phyloP scores from a whole-genome alignment of 2,113 vertebrate genomes.

The Melanerpes aurifrons region DNA sequence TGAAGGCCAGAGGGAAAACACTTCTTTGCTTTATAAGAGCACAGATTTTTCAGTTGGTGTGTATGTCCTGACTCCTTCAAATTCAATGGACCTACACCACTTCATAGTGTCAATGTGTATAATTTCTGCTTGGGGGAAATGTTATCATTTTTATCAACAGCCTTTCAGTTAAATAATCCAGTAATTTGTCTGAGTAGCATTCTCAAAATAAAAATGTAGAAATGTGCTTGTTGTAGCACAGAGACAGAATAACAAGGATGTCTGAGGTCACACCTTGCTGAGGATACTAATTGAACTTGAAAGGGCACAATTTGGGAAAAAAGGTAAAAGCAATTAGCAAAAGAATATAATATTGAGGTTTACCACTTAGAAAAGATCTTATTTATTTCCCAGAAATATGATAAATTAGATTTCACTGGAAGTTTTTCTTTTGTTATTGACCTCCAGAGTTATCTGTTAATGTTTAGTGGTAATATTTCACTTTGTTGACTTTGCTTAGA shows the following conservation, averaged over 20 bases:
- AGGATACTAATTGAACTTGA: slow-evolving; percentile 1
- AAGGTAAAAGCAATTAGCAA: not conserved
- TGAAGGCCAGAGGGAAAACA: not conserved
- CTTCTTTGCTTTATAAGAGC: not conserved
- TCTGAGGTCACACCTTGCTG: slow-evolving; percentile 18
- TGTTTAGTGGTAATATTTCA: not conserved
- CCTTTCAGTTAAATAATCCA: not conserved
- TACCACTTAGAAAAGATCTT: not conserved
- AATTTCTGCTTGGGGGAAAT: not conserved
- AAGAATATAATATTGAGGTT: not conserved
- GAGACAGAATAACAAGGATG: not conserved
- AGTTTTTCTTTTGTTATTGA: not conserved
- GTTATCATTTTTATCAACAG: not conserved
- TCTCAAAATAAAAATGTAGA: not conserved
- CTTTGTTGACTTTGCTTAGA: not conserved
- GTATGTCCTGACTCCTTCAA: not conserved
- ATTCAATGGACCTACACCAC: not conserved
- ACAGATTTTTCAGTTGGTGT: not conserved
- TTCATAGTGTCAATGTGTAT: not conserved
- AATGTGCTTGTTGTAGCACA: not conserved
- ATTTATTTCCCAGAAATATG: not conserved
- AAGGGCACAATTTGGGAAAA: not conserved
- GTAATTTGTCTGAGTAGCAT: not conserved
- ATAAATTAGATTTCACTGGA: not conserved
- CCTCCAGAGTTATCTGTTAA: not conserved